These are phyloP conservation scores for Platycnemis pennipes DNA, from an alignment of 2,888 invertebrate genomes.

Conservation along the genomic window DNA sequence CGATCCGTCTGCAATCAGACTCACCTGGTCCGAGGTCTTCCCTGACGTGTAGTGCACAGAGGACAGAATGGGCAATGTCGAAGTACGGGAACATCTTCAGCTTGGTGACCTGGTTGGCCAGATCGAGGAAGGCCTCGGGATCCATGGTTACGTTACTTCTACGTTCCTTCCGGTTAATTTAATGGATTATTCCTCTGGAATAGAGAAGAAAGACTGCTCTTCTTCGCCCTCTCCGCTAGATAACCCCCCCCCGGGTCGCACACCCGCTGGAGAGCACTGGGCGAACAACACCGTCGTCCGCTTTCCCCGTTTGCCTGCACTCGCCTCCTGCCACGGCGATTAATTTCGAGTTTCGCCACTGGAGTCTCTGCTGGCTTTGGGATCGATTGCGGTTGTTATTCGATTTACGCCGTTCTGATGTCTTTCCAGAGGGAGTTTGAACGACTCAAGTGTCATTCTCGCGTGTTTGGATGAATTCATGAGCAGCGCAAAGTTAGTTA, in stretches of 20 bases:
- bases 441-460: no score
- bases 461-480: no score
- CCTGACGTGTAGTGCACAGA: constrained; percentile 96
- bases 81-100: constrained; percentile 99
- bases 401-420: neutral
- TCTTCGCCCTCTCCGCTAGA: neutral
- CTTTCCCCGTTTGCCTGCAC: neutral
- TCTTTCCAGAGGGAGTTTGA: neutral
- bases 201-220: neutral
- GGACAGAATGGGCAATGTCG: constrained; percentile 97
- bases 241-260: constrained; percentile 56
- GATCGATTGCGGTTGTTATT: neutral
- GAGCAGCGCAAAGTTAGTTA: no score
- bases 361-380: neutral
- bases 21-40: constrained; percentile 96
- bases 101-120: constrained; percentile 99
- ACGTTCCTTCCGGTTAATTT: neutral
- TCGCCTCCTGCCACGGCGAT: neutral
- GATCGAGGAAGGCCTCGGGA: constrained; percentile 97
- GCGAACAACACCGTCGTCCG: neutral
- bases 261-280: constrained; percentile 8
- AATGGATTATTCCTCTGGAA: neutral
- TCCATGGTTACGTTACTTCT: constrained; percentile 84
- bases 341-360: neutral
- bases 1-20: constrained; percentile 75